Conservation (phyloP, 2,797 vertebrate species). For the Aselliscus stoliczkanus region DNA sequence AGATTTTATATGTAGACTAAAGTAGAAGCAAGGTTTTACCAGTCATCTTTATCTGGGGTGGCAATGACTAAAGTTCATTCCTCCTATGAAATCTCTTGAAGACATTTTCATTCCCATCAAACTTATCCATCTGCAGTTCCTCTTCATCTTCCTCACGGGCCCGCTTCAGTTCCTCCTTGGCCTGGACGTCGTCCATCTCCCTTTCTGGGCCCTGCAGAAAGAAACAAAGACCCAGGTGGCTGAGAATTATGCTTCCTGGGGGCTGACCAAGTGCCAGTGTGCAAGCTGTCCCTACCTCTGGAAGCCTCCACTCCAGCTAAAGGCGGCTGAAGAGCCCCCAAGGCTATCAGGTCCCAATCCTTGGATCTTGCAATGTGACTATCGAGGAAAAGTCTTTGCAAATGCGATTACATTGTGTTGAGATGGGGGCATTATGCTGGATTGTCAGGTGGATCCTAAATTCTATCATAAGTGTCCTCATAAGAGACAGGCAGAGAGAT, state of each 20-base stretch:
- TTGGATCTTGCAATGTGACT: neutral
- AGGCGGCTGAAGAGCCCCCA: neutral
- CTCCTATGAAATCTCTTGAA: neutral
- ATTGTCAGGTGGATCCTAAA: neutral
- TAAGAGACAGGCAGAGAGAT: neutral
- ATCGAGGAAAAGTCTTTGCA: neutral
- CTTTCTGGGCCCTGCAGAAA: slow-evolving; percentile 84
- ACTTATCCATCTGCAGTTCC: neutral
- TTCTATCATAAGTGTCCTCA: neutral
- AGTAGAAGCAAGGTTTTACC: neutral
- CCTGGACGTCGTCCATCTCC: slow-evolving; percentile 81
- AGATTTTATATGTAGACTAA: neutral
- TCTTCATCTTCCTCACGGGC: slow-evolving; percentile 52
- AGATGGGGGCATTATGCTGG: neutral
- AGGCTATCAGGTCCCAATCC: neutral
- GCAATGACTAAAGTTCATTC: slow-evolving; percentile 52
- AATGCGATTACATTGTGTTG: neutral
- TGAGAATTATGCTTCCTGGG: neutral
- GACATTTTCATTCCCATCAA: neutral
- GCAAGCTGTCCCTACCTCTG: neutral
- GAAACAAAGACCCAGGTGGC: neutral
- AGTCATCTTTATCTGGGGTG: neutral
- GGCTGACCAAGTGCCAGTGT: neutral
- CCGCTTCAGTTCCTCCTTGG: slow-evolving; percentile 72
- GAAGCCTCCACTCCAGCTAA: neutral